A percentile compares a stretch with the other conserved stretches of the same genome.
These are phyloP conservation scores for Coendou prehensilis DNA, from an alignment of 2,797 vertebrate species.

Conservation along the genomic window DNA sequence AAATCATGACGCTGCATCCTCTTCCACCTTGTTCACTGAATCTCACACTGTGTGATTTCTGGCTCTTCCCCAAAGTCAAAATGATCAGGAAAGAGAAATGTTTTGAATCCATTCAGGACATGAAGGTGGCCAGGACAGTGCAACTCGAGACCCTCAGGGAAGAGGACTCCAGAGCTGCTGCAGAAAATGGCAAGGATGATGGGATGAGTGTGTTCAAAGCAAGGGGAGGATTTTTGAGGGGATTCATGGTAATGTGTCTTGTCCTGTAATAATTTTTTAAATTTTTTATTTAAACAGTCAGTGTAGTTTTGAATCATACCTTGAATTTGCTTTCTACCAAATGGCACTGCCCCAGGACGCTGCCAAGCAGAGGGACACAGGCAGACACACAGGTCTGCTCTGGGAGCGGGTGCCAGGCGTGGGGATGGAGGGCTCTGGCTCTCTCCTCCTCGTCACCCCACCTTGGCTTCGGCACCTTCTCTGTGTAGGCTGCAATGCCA, in stretches of 20 bases:
- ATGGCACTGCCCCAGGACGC: not conserved
- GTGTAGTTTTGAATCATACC: not conserved
- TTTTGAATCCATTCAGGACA: not conserved
- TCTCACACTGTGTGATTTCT: not conserved
- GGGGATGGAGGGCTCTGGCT: not conserved
- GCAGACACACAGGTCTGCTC: not conserved
- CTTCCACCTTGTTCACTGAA: not conserved
- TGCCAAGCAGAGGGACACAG: not conserved
- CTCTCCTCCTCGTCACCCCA: too few species aligned
- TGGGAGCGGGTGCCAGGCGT: accelerated
- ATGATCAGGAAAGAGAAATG: not conserved
- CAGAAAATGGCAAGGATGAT: not conserved
- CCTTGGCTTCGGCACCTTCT: not conserved
- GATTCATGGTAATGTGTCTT: not conserved
- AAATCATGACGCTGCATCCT: not conserved
- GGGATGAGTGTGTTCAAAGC: not conserved
- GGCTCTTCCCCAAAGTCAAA: not conserved
- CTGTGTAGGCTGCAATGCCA: accelerated
- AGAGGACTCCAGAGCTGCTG: not conserved
- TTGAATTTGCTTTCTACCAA: not conserved
- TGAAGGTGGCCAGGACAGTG: not conserved
- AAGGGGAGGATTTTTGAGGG: not conserved
- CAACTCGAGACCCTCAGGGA: not conserved
- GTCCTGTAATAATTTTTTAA: not conserved
- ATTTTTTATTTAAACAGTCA: not conserved